Conservation (phyloP, 2,113 vertebrate species). For the Bubo scandiacus region DNA sequence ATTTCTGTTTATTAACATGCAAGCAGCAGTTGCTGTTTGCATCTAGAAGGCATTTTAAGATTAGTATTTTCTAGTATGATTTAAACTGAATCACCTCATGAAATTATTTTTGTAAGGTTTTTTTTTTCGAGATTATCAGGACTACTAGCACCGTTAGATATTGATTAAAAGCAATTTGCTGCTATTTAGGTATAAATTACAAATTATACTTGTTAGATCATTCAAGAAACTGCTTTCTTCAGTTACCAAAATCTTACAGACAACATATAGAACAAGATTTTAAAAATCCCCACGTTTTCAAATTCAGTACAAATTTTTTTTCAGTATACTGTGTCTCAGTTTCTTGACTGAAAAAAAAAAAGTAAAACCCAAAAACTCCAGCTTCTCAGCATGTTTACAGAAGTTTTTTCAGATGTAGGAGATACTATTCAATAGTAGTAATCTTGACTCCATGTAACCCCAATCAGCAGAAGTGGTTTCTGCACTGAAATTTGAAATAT, state of each 20-base stretch:
- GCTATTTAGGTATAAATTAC: not conserved
- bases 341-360: not conserved
- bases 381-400: not conserved
- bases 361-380: rapidly evolving
- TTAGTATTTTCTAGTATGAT: not conserved
- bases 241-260: not conserved
- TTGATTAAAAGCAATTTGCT: not conserved
- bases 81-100: not conserved
- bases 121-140: not conserved
- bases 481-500: not conserved
- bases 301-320: not conserved
- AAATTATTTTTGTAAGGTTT: not conserved
- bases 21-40: not conserved
- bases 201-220: not conserved
- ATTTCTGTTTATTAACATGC: not conserved
- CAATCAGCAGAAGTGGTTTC: not conserved
- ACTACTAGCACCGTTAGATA: not conserved
- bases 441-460: not conserved
- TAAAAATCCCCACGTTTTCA: not conserved
- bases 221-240: not conserved
- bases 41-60: not conserved
- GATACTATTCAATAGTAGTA: not conserved
- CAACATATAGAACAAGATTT: not conserved
- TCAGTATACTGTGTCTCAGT: not conserved
- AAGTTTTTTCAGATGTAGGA: not conserved